phyloP scores from a whole-genome alignment of 2,797 vertebrate species.

The Danionella dracula region DNA sequence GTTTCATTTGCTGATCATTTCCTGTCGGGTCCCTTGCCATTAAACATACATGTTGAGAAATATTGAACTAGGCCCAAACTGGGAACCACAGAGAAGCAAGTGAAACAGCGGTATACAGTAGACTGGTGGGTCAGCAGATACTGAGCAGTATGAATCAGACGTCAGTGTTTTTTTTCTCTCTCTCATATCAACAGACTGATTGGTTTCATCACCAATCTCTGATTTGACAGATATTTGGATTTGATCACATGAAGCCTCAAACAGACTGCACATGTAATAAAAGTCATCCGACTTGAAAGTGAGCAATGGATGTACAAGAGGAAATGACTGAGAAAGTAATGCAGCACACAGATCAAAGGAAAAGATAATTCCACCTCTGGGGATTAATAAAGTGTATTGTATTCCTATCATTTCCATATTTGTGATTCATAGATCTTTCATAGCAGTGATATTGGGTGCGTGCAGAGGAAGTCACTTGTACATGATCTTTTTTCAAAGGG shows the following conservation, averaged over 20 bases:
- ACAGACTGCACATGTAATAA: constrained; percentile 1
- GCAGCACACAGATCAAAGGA: constrained; percentile 16
- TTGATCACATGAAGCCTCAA: neutral
- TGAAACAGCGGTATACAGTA: neutral
- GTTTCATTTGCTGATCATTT: constrained; percentile 93
- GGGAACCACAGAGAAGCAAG: constrained; percentile 63
- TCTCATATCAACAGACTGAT: neutral
- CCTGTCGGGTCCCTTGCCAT: constrained; percentile 87
- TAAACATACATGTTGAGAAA: constrained; percentile 90
- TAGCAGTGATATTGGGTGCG: constrained; percentile 14
- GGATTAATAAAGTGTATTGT: constrained; percentile 26
- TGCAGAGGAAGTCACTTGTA: neutral
- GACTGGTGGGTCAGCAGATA: neutral
- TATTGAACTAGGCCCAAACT: constrained; percentile 80
- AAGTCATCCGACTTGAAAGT: constrained; percentile 11
- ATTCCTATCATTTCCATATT: constrained; percentile 20
- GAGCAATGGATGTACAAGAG: constrained; percentile 21
- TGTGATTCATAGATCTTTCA: constrained; percentile 25
- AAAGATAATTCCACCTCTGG: constrained; percentile 5
- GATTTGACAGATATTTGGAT: neutral
- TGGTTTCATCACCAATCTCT: neutral
- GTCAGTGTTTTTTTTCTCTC: too few species aligned
- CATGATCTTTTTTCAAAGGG: neutral
- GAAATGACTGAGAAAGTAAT: constrained; percentile 13
- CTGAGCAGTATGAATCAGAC: neutral